Conservation (phyloP, 2,888 invertebrate genomes). For the Aphodius sticticus region DNA sequence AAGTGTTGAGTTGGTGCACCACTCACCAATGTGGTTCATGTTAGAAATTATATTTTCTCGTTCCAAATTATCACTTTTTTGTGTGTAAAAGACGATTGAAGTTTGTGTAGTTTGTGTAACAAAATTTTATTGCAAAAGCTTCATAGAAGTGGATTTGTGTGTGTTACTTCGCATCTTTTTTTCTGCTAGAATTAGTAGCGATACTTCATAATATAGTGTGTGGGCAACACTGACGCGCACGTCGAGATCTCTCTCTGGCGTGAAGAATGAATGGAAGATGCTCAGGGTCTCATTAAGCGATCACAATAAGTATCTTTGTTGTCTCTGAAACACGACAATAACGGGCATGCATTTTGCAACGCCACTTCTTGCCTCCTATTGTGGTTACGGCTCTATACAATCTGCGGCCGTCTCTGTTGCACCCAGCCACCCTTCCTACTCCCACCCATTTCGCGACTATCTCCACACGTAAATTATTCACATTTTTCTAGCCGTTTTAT, state of each 20-base stretch:
- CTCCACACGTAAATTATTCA: conserved; percentile 8
- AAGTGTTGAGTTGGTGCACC: too few relatives aligned
- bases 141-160: background rate
- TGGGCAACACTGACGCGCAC: background rate
- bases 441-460: background rate
- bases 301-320: conserved; percentile 57
- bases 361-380: conserved; percentile 46
- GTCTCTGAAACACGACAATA: conserved; percentile 53
- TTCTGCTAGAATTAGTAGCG: background rate
- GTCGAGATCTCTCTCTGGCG: background rate
- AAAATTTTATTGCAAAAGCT: too few relatives aligned
- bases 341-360: conserved; percentile 54
- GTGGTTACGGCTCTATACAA: conserved; percentile 30
- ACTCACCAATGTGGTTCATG: too few relatives aligned
- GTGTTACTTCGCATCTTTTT: background rate
- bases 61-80: too few relatives aligned
- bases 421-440: background rate
- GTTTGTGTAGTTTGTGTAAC: too few relatives aligned
- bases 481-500: conserved; percentile 7
- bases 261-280: conserved; percentile 29
- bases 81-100: too few relatives aligned
- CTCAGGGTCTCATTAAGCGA: conserved; percentile 56
- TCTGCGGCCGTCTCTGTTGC: background rate
- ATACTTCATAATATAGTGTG: background rate
- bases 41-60: too few relatives aligned